Evolutionary conservation across 2,797 vertebrate genomes (phyloP).

Genomic region (Lutjanus argentimaculatus): DNA sequence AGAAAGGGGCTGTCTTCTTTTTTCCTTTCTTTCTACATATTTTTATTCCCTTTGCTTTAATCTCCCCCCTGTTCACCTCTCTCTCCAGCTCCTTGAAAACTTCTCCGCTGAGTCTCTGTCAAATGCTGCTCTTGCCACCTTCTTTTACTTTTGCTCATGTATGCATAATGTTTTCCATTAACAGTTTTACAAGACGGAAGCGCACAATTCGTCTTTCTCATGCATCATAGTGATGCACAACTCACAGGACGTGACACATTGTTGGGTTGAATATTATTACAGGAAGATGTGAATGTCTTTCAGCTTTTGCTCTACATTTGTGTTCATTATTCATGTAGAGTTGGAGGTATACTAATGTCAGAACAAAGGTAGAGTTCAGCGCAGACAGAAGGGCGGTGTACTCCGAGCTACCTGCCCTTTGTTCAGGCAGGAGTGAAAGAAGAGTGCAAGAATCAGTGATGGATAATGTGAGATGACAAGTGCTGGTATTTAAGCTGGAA

Average conservation of each 20-base stretch:
- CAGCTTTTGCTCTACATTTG: slow-evolving; percentile 11
- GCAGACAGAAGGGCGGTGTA: slow-evolving; percentile 1
- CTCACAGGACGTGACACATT: background rate
- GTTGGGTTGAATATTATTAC: slow-evolving; percentile 9
- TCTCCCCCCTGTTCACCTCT: slow-evolving; percentile 12
- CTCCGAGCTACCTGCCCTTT: slow-evolving; percentile 42
- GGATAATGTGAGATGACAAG: slow-evolving; percentile 52
- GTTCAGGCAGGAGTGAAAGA: slow-evolving; percentile 19
- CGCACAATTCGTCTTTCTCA: slow-evolving; percentile 8
- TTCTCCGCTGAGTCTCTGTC: slow-evolving; percentile 19
- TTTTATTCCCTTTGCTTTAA: slow-evolving; percentile 34
- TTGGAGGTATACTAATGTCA: slow-evolving; percentile 3
- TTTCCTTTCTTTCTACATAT: slow-evolving; percentile 44
- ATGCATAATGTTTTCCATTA: slow-evolving; percentile 66
- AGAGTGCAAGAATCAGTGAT: slow-evolving; percentile 6
- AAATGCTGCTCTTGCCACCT: slow-evolving; percentile 20
- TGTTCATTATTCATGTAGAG: background rate
- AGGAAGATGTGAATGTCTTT: slow-evolving; percentile 12
- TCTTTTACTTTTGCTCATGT: slow-evolving; percentile 48
- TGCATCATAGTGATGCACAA: slow-evolving; percentile 3
- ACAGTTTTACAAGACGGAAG: slow-evolving; percentile 57
- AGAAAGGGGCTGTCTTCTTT: slow-evolving; percentile 17
- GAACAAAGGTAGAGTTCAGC: slow-evolving; percentile 43
- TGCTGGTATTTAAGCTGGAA: slow-evolving; percentile 57
- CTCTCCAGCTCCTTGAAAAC: slow-evolving; percentile 29